Evolutionary conservation across 2,113 vertebrate species (phyloP).

Genomic region (Colossoma macropomum): DNA sequence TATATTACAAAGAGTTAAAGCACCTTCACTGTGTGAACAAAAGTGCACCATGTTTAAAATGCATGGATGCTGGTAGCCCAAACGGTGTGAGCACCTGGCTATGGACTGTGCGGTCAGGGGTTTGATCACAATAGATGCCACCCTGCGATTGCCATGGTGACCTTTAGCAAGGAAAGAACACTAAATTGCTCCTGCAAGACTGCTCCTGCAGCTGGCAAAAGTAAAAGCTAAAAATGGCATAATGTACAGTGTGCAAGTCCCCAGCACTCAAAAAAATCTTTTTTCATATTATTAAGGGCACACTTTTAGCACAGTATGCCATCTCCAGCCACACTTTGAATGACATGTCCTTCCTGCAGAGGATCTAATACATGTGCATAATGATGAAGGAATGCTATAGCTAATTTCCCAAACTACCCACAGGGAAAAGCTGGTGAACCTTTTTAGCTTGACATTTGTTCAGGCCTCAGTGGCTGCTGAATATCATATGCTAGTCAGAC

Average conservation of each 20-base stretch:
- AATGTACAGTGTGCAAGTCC: not conserved
- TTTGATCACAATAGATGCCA: not conserved
- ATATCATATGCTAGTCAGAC: conserved; percentile 33
- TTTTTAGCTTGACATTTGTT: conserved; percentile 10
- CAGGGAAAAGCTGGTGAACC: not conserved
- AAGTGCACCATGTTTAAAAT: not conserved
- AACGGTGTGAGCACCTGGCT: not conserved
- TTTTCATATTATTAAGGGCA: not conserved
- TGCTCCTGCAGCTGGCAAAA: not conserved
- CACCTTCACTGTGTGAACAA: not conserved
- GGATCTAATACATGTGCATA: not conserved
- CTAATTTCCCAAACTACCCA: not conserved
- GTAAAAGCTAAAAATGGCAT: conserved; percentile 10
- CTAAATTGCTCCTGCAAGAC: not conserved
- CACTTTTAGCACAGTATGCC: conserved; percentile 3
- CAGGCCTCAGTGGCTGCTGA: not conserved
- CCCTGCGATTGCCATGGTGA: not conserved
- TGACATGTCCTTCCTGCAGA: conserved; percentile 3
- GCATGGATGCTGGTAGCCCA: not conserved
- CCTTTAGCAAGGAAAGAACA: not conserved
- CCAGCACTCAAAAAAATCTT: not conserved
- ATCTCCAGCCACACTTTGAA: not conserved
- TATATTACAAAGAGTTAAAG: not conserved
- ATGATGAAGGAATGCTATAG: conserved; percentile 5
- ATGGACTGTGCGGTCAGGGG: not conserved